These are phyloP conservation scores for Caenorhabditis tropicalis DNA, from an alignment of 1,140 invertebrate species.

Conservation along the genomic window DNA sequence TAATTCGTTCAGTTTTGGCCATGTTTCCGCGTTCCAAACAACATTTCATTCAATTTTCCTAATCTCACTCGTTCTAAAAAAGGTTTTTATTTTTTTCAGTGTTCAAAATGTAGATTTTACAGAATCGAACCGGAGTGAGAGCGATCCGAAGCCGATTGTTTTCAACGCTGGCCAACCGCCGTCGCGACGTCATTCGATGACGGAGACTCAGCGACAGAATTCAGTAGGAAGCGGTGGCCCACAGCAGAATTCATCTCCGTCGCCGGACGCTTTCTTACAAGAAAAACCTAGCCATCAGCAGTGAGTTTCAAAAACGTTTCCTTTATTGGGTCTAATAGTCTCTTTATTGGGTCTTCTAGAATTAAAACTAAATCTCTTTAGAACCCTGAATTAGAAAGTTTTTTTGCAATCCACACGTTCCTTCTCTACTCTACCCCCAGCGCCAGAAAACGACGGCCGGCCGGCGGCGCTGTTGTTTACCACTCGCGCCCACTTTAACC, in stretches of 20 bases:
- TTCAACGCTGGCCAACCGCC: constrained; percentile 36
- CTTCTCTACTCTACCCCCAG: not conserved
- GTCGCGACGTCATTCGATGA: constrained; percentile 40
- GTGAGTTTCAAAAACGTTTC: too few relatives aligned
- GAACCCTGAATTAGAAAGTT: too few relatives aligned
- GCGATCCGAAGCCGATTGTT: constrained; percentile 34
- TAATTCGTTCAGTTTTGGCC: not conserved
- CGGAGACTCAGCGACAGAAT: constrained; percentile 37
- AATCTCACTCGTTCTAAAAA: not conserved
- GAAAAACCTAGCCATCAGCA: constrained; percentile 24
- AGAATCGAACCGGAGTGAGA: constrained; percentile 34
- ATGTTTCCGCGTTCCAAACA: not conserved
- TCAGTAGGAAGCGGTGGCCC: constrained; percentile 33
- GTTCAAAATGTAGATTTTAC: too few relatives aligned
- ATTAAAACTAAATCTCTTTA: too few relatives aligned
- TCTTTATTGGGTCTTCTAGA: too few relatives aligned
- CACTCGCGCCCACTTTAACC: constrained; percentile 33
- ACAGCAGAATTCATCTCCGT: constrained; percentile 38
- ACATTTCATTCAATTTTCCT: too few relatives aligned
- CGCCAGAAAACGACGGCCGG: not conserved
- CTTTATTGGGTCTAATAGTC: too few relatives aligned
- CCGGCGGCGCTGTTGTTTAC: constrained; percentile 24
- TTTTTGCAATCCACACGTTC: not conserved
- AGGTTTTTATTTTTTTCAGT: too few relatives aligned
- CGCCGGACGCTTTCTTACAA: constrained; percentile 37